phyloP scores from a whole-genome alignment of 2,888 invertebrate genomes.

The Busseola fusca region DNA sequence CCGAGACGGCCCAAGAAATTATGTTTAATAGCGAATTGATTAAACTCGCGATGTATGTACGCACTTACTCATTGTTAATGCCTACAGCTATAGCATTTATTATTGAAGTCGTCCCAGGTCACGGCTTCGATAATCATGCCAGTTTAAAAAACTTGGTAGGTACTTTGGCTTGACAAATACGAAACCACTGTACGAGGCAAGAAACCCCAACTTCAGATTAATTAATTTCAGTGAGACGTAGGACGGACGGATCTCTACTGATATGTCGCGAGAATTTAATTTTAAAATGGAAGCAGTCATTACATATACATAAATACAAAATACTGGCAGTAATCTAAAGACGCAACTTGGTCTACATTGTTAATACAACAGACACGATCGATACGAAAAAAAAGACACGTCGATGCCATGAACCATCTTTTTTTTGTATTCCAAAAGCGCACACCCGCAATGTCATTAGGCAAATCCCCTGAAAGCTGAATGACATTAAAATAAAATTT shows the following conservation, averaged over 20 bases:
- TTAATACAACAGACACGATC: background rate
- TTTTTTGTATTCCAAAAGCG: conserved; percentile 42
- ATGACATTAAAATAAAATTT: conserved; percentile 55
- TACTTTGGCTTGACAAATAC: conserved; percentile 28
- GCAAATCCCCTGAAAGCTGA: conserved; percentile 43
- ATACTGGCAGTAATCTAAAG: conserved; percentile 5
- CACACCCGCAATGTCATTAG: conserved; percentile 39
- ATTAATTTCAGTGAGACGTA: conserved; percentile 16
- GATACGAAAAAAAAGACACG: conserved; percentile 21
- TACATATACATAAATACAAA: conserved; percentile 9
- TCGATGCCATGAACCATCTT: conserved; percentile 20
- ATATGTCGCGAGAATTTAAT: conserved; percentile 5
- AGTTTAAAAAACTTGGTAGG: conserved; percentile 28
- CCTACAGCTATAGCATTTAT: conserved; percentile 3
- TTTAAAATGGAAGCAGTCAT: background rate
- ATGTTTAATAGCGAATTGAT: conserved; percentile 42
- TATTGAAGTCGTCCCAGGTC: conserved; percentile 15
- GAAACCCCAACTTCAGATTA: conserved; percentile 23
- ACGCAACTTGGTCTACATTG: background rate
- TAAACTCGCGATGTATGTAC: conserved; percentile 18
- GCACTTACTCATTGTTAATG: conserved; percentile 13
- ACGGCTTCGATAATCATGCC: conserved; percentile 24
- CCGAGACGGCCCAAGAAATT: conserved; percentile 23
- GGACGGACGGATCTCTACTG: background rate
- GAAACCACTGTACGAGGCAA: conserved; percentile 21